Evolutionary conservation across 2,113 vertebrate genomes (phyloP).

Genomic region (Corapipo altera): DNA sequence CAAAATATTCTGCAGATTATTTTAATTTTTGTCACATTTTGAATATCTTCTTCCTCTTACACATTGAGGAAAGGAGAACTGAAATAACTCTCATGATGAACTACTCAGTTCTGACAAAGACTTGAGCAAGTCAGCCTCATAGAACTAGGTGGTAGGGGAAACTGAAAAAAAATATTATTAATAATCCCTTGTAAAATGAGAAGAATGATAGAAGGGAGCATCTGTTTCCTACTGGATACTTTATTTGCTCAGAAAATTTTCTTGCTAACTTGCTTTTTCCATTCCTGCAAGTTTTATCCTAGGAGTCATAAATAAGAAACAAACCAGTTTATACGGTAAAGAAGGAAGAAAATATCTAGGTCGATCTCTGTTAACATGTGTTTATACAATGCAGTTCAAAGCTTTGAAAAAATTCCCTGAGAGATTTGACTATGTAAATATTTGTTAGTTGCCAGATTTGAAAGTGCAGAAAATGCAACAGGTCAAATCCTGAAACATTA

Average conservation of each 20-base stretch:
- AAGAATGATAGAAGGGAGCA: not conserved
- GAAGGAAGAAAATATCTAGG: slow-evolving; percentile 3
- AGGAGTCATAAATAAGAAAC: not conserved
- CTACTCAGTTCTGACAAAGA: not conserved
- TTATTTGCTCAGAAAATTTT: not conserved
- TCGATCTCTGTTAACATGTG: not conserved
- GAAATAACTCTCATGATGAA: not conserved
- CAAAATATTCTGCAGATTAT: not conserved
- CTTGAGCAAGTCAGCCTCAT: not conserved
- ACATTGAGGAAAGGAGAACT: not conserved
- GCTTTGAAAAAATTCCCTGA: not conserved
- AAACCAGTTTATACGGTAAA: not conserved
- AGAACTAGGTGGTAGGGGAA: not conserved
- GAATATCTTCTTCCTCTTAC: not conserved
- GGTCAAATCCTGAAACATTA: not conserved
- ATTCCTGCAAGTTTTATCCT: not conserved
- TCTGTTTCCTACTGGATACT: not conserved
- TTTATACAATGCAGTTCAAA: not conserved
- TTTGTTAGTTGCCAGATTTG: not conserved
- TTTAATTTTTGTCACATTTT: not conserved
- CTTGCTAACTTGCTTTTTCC: not conserved
- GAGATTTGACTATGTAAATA: slow-evolving; percentile 1
- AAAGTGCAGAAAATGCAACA: not conserved
- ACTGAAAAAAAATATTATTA: not conserved
- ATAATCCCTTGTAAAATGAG: not conserved